phyloP scores from a whole-genome alignment of 2,888 invertebrate genomes.

The Oxytorus armatus region DNA sequence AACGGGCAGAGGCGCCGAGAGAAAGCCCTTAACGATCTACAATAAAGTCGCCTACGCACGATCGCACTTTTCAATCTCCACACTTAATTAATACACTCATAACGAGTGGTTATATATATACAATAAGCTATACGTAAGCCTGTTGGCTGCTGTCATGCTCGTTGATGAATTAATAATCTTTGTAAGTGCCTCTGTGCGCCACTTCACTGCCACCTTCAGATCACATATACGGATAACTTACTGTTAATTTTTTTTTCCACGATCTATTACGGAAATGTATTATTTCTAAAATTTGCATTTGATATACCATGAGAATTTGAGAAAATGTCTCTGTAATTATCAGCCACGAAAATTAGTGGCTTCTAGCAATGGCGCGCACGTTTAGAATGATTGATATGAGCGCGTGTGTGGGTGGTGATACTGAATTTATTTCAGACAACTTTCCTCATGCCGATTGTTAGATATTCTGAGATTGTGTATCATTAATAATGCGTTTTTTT shows the following conservation, averaged over 20 bases:
- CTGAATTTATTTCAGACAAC: neutral
- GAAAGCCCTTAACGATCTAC: conserved; percentile 23
- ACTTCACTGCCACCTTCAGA: conserved; percentile 24
- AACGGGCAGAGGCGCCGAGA: neutral
- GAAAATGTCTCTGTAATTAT: conserved; percentile 42
- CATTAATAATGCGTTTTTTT: too few relatives aligned
- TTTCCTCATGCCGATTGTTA: too few relatives aligned
- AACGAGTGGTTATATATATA: conserved; percentile 45
- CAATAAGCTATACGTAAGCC: conserved; percentile 24
- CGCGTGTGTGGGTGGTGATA: neutral
- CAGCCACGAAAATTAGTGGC: conserved; percentile 23
- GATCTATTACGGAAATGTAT: neutral
- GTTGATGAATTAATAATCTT: conserved; percentile 66
- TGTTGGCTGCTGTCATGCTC: conserved; percentile 58
- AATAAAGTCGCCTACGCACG: conserved; percentile 63
- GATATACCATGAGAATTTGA: conserved; percentile 22
- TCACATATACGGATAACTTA: conserved; percentile 42
- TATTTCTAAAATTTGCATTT: conserved; percentile 47
- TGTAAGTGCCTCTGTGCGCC: conserved; percentile 33
- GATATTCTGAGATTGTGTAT: too few relatives aligned
- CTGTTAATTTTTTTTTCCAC: neutral
- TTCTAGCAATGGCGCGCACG: conserved; percentile 3
- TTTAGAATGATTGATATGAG: neutral
- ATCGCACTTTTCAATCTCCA: conserved; percentile 63
- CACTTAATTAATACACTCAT: conserved; percentile 61